Percentiles rank a stretch among this genome's conserved stretches.
Evolutionary conservation across 2,797 vertebrate species (phyloP).

Genomic region (Tenualosa ilisha): DNA sequence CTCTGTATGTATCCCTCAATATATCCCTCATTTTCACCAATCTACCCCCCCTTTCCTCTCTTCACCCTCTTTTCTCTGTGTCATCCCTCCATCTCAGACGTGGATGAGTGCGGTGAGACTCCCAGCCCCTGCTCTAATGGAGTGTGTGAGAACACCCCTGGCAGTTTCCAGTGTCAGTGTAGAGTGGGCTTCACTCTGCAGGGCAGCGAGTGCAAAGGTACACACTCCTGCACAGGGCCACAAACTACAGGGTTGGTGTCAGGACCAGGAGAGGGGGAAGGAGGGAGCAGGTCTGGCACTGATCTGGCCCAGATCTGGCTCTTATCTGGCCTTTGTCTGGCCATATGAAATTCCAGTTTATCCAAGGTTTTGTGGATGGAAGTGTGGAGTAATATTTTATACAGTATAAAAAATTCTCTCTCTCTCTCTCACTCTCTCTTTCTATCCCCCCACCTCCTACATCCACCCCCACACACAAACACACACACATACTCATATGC

Average conservation of each 20-base stretch:
- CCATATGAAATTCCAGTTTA: too few relatives aligned
- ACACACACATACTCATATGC: neutral
- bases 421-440: too few relatives aligned
- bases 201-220: conserved; percentile 51
- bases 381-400: too few relatives aligned
- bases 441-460: neutral
- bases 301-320: neutral
- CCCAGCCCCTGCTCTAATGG: conserved; percentile 66
- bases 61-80: neutral
- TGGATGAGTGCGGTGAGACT: conserved; percentile 68
- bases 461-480: too few relatives aligned
- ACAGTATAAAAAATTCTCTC: too few relatives aligned
- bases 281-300: too few relatives aligned
- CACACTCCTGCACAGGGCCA: neutral
- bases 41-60: neutral
- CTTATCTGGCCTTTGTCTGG: neutral
- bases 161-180: conserved; percentile 75
- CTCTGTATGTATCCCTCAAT: neutral
- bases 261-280: neutral
- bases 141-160: conserved; percentile 71
- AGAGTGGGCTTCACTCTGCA: conserved; percentile 64
- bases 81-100: conserved; percentile 52
- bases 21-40: neutral
- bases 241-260: neutral
- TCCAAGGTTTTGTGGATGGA: too few relatives aligned